Conservation (phyloP, 37 sponge, comb jelly and placozoan genomes). For the Mnemiopsis leidyi region DNA sequence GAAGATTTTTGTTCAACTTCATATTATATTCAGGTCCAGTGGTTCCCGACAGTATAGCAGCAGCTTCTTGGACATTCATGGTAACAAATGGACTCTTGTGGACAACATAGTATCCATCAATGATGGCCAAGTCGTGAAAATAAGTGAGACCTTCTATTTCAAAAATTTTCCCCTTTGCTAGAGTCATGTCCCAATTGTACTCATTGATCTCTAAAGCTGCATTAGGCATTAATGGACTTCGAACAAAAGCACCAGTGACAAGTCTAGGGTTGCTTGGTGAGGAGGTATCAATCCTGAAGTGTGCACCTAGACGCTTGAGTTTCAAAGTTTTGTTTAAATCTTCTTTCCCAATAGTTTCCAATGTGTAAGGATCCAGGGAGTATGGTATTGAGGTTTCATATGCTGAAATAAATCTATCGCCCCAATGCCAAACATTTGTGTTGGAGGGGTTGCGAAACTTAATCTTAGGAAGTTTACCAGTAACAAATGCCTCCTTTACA, state of each 20-base stretch:
- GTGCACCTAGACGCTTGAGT: constrained; percentile 77
- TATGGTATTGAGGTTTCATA: constrained; percentile 85
- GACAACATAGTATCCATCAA: constrained; percentile 82
- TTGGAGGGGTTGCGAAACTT: constrained; percentile 86
- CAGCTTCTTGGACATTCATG: background rate
- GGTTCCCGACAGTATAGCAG: background rate
- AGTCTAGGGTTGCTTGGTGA: background rate
- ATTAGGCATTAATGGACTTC: background rate
- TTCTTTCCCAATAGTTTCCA: constrained; percentile 78
- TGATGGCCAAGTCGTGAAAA: constrained; percentile 81
- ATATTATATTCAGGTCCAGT: constrained; percentile 26
- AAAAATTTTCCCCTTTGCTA: constrained; percentile 68
- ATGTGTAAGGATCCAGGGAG: constrained; percentile 79
- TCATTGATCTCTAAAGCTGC: constrained; percentile 79
- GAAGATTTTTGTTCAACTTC: background rate
- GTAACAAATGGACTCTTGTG: constrained; percentile 88
- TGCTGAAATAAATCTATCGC: constrained; percentile 78
- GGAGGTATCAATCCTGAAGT: constrained; percentile 80
- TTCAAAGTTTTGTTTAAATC: constrained; percentile 70
- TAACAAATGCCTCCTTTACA: constrained; percentile 67
- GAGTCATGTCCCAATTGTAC: constrained; percentile 75
- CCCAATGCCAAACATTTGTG: constrained; percentile 93
- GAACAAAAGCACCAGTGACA: background rate
- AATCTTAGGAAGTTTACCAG: constrained; percentile 68
- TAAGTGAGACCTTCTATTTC: constrained; percentile 85